A percentile compares a stretch with the other conserved stretches of the same genome.
Conservation (phyloP, 2,113 vertebrate species). For the Larimichthys polyactis region DNA sequence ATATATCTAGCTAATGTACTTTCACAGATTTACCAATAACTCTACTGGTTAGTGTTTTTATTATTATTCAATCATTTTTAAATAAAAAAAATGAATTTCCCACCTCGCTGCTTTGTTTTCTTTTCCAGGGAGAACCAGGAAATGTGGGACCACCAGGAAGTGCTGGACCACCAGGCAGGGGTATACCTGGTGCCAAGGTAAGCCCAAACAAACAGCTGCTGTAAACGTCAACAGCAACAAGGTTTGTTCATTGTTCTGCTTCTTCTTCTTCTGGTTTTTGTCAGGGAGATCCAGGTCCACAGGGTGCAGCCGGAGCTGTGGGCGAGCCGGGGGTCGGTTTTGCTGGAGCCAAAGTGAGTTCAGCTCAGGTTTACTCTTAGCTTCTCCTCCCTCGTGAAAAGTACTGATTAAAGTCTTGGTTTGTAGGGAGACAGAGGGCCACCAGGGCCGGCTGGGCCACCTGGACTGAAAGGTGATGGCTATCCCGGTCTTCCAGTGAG, state of each 20-base stretch:
- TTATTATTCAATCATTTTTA: no score
- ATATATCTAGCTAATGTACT: no score
- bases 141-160: slow-evolving; percentile 69
- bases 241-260: not conserved
- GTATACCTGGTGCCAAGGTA: slow-evolving; percentile 80
- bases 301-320: slow-evolving; percentile 81
- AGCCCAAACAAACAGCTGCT: not conserved
- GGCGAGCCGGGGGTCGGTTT: slow-evolving; percentile 83
- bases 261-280: not conserved
- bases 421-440: slow-evolving; percentile 85
- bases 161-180: slow-evolving; percentile 72
- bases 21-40: no score
- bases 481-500: slow-evolving; percentile 86
- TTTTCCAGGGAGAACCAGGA: slow-evolving; percentile 80
- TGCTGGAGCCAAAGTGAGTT: slow-evolving; percentile 87
- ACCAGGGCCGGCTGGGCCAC: slow-evolving; percentile 78
- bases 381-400: not conserved
- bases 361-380: not conserved
- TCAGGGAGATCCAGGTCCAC: slow-evolving; percentile 88
- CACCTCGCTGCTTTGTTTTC: no score
- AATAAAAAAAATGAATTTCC: no score
- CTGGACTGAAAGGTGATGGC: slow-evolving; percentile 87
- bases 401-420: not conserved
- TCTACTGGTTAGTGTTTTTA: no score
- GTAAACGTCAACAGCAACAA: not conserved